Percentiles rank a stretch among this genome's conserved stretches.
phyloP scores from a whole-genome alignment of 2,797 vertebrate species.

The Xerus rutilus region DNA sequence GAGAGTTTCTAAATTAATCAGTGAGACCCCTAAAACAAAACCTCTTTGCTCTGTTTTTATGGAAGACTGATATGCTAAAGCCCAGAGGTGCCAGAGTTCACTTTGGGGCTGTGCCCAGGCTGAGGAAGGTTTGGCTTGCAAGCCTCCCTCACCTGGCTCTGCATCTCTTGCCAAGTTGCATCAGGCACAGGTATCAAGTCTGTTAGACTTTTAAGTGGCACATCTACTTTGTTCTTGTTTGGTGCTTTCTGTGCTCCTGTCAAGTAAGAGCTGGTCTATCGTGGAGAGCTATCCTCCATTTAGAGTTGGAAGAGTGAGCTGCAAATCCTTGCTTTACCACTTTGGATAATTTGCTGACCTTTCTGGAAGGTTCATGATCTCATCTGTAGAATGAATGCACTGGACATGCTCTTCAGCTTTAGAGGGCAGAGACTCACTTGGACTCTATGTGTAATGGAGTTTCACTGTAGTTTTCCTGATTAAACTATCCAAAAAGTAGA shows the following conservation, averaged over 20 bases:
- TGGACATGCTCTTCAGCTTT: background rate
- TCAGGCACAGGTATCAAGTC: background rate
- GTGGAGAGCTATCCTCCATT: background rate
- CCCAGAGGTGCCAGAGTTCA: background rate
- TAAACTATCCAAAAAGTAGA: background rate
- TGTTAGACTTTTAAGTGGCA: background rate
- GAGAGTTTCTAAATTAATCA: slow-evolving; percentile 9
- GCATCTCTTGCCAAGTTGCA: background rate
- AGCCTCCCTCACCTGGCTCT: background rate
- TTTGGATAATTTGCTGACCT: background rate
- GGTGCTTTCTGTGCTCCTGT: background rate
- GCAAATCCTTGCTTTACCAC: background rate
- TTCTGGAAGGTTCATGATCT: background rate
- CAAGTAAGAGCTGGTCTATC: background rate
- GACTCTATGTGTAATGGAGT: background rate
- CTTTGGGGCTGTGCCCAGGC: background rate
- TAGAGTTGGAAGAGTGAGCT: background rate
- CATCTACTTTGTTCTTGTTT: background rate
- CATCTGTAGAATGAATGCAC: background rate
- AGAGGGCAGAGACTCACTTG: background rate
- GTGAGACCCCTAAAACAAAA: background rate
- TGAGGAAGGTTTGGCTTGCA: background rate
- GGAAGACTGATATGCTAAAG: background rate
- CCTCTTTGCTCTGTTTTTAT: background rate
- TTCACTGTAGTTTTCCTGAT: background rate